Evolutionary conservation across 2,113 vertebrate species (phyloP).

Genomic region (Charadrius vociferus): DNA sequence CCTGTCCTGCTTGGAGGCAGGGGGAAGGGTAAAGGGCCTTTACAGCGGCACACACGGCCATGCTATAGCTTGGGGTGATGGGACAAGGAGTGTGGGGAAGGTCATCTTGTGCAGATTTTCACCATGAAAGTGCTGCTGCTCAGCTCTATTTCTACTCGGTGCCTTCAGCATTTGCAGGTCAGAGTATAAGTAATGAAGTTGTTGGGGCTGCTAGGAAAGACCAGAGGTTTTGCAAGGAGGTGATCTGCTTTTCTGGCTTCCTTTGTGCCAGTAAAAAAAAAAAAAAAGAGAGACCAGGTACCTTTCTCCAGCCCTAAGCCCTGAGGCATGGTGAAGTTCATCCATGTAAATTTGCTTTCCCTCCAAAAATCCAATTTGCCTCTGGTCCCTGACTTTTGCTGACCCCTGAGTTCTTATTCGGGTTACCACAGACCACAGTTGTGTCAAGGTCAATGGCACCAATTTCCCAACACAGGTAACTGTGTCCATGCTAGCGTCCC

Average conservation of each 20-base stretch:
- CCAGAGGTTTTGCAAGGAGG: neutral
- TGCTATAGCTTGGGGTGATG: neutral
- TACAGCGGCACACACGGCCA: neutral
- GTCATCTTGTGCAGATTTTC: neutral
- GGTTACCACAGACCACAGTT: neutral
- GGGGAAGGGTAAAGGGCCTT: neutral
- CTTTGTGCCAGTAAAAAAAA: neutral
- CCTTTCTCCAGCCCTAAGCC: neutral
- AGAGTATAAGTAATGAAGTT: neutral
- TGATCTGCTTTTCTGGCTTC: neutral
- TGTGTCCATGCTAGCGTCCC: neutral
- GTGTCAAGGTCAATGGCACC: neutral
- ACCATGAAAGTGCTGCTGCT: neutral
- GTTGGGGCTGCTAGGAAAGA: neutral
- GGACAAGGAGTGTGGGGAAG: neutral
- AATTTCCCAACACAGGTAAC: neutral
- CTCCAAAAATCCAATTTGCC: neutral
- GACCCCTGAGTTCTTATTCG: neutral
- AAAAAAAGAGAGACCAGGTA: neutral
- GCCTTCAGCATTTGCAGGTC: neutral
- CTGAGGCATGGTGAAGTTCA: neutral
- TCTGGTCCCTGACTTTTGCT: neutral
- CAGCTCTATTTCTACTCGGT: neutral
- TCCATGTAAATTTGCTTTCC: neutral
- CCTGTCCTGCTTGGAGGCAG: neutral